Evolutionary conservation across 2,113 vertebrate species (phyloP).

Genomic region (Bungarus multicinctus): DNA sequence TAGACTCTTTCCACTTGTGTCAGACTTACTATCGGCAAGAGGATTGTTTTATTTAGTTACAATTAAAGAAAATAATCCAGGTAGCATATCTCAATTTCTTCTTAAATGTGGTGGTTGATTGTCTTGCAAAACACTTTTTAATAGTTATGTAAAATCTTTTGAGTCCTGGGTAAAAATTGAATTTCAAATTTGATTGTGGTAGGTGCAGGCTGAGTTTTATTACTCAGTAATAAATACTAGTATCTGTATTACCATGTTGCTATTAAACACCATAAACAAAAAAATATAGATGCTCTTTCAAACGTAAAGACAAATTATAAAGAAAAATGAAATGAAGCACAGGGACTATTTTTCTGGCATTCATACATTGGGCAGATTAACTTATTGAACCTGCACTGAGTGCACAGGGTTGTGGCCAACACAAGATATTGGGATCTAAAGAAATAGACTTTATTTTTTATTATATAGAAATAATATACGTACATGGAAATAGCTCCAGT

Average conservation of each 20-base stretch:
- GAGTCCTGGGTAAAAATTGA: neutral
- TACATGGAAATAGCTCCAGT: neutral
- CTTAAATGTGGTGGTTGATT: neutral
- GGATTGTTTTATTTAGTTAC: slow-evolving; percentile 90
- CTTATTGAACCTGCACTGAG: neutral
- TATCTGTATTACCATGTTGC: neutral
- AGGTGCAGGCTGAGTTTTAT: neutral
- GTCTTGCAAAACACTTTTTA: neutral
- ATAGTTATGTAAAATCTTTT: neutral
- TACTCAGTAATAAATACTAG: no score
- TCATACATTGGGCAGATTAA: neutral
- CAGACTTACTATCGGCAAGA: slow-evolving; percentile 78
- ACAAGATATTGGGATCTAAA: neutral
- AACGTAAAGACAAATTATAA: neutral
- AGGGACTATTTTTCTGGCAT: neutral
- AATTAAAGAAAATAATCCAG: slow-evolving; percentile 88
- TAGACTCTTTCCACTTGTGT: slow-evolving; percentile 80
- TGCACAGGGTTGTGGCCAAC: neutral
- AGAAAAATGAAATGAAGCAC: neutral
- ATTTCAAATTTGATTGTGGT: neutral
- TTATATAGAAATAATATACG: neutral
- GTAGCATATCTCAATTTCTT: slow-evolving; percentile 61
- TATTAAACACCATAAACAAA: neutral
- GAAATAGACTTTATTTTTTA: neutral
- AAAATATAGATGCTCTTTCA: neutral